Percentiles rank a stretch among this genome's conserved stretches.
These are phyloP conservation scores for Punctoribates punctum DNA, from an alignment of 2,888 invertebrate species.

Conservation along the genomic window DNA sequence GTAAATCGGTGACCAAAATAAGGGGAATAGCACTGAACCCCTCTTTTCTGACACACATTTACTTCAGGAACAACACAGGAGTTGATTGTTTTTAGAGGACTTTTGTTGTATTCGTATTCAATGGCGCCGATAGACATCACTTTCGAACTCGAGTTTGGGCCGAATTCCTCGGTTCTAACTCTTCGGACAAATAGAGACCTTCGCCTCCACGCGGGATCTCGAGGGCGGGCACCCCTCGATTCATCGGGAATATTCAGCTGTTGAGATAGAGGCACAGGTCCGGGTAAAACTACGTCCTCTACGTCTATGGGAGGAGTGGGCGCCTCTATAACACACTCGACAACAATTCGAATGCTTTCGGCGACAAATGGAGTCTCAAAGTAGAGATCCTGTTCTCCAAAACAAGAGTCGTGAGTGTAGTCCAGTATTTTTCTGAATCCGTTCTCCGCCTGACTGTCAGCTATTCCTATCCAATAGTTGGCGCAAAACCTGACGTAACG, in stretches of 20 bases:
- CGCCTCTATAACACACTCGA: neutral
- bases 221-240: no score
- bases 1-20: neutral
- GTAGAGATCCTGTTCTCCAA: constrained; percentile 25
- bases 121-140: neutral
- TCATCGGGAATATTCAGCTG: no score
- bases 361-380: constrained; percentile 21
- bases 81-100: neutral
- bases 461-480: constrained; percentile 18
- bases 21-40: neutral
- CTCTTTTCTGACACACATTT: neutral
- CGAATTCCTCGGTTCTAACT: neutral
- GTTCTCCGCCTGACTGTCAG: constrained; percentile 29
- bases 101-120: constrained; percentile 8
- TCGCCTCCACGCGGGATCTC: no score
- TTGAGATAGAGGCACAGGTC: no score
- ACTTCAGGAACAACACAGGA: constrained; percentile 13
- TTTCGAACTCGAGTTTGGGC: neutral
- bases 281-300: no score
- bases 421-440: constrained; percentile 7
- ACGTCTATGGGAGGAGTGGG: neutral
- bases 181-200: no score
- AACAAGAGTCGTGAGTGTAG: constrained; percentile 3
- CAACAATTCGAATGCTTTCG: neutral
- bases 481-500: neutral